Evolutionary conservation across 2,113 vertebrate species (phyloP).

Genomic region (Amazona guildingii): DNA sequence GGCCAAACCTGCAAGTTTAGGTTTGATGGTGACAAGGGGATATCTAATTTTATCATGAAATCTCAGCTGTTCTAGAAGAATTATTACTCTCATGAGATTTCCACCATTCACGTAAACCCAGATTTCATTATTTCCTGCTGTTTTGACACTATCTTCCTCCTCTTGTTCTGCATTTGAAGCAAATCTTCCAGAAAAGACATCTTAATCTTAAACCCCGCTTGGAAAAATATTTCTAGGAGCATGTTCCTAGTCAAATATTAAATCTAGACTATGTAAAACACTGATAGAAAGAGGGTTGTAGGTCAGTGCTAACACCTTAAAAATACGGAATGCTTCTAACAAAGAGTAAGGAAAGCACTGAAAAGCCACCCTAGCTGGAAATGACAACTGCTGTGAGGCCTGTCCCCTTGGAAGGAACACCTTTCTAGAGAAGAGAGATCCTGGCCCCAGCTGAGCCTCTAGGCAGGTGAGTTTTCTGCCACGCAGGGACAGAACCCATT

Average conservation of each 20-base stretch:
- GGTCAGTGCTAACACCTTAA: neutral
- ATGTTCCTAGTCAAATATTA: neutral
- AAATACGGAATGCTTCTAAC: neutral
- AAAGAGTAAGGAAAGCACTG: neutral
- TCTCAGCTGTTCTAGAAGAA: neutral
- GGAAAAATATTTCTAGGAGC: neutral
- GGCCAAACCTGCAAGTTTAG: neutral
- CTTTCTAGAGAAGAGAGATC: neutral
- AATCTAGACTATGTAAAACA: neutral
- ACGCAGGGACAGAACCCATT: neutral
- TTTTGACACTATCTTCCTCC: neutral
- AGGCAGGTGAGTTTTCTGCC: neutral
- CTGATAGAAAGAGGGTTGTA: neutral
- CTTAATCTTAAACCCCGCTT: neutral
- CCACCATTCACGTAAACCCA: neutral
- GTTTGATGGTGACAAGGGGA: neutral
- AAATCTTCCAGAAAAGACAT: neutral
- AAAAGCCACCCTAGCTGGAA: neutral
- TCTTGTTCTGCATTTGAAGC: neutral
- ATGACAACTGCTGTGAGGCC: neutral
- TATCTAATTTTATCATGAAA: neutral
- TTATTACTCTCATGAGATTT: neutral
- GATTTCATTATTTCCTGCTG: neutral
- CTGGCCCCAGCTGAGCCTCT: neutral
- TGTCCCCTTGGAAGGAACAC: neutral